Evolutionary conservation across 2,797 vertebrate genomes (phyloP).

Genomic region (Champsocephalus esox): DNA sequence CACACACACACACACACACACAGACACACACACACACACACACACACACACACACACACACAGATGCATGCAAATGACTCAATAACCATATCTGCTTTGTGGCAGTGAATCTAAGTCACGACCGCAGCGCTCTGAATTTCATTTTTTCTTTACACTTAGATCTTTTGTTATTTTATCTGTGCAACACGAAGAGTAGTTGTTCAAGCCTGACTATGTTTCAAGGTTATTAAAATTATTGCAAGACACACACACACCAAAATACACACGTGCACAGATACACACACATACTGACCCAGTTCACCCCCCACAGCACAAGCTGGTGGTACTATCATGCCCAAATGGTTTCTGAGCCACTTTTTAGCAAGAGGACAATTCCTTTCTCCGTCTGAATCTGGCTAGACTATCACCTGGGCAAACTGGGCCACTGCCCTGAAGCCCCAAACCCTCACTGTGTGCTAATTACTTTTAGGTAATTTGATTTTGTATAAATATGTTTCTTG

Average conservation of each 20-base stretch:
- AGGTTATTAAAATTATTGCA: constrained; percentile 45
- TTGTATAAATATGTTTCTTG: not conserved
- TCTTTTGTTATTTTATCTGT: not conserved
- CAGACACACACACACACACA: not conserved
- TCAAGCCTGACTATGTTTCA: constrained; percentile 39
- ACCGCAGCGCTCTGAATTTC: constrained; percentile 2
- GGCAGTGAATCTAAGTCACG: constrained; percentile 16
- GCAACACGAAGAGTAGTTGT: constrained; percentile 4
- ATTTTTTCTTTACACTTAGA: not conserved
- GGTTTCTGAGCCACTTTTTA: constrained; percentile 23
- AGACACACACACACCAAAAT: constrained; percentile 3
- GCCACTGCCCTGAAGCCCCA: not conserved
- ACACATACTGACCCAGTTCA: constrained; percentile 25
- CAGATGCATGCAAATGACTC: not conserved
- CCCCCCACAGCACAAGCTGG: constrained; percentile 15
- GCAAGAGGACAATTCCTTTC: constrained; percentile 32
- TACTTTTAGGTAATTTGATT: not conserved
- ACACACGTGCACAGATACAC: not conserved
- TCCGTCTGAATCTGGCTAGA: constrained; percentile 20
- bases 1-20: too few species aligned
- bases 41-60: not conserved
- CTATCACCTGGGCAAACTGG: not conserved
- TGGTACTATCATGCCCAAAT: constrained; percentile 17
- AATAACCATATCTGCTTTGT: constrained; percentile 12
- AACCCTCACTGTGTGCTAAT: not conserved